A percentile compares a stretch with the other conserved stretches of the same genome.
Evolutionary conservation across 1,140 invertebrate species (phyloP).

Genomic region (Drosophila watanabei): DNA sequence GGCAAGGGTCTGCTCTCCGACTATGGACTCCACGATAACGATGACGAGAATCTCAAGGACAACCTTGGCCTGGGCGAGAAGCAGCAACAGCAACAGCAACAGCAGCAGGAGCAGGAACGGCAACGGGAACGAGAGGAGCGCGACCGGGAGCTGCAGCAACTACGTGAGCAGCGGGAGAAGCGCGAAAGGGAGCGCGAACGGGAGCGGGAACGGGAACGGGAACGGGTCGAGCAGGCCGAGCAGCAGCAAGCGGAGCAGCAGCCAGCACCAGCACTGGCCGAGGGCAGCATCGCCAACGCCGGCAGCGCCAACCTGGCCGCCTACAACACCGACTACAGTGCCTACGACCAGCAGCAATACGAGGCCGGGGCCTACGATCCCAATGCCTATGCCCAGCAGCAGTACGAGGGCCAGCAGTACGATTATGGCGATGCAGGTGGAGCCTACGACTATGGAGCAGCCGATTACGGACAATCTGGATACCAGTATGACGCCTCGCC

Average conservation of each 20-base stretch:
- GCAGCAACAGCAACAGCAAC: slow-evolving; percentile 62
- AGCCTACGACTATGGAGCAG: slow-evolving; percentile 55
- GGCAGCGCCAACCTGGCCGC: slow-evolving; percentile 67
- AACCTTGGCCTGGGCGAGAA: slow-evolving; percentile 84
- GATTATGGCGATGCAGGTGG: slow-evolving; percentile 57
- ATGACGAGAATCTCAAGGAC: slow-evolving; percentile 85
- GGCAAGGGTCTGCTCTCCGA: slow-evolving; percentile 43
- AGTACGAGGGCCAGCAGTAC: slow-evolving; percentile 76
- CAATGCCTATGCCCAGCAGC: slow-evolving; percentile 67
- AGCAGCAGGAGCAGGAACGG: slow-evolving; percentile 48
- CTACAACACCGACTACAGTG: slow-evolving; percentile 80
- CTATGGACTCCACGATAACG: slow-evolving; percentile 80
- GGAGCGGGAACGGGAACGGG: slow-evolving; percentile 36
- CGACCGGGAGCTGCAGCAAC: slow-evolving; percentile 60
- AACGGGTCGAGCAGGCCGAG: slow-evolving; percentile 43
- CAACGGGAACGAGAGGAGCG: slow-evolving; percentile 64
- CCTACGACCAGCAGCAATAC: slow-evolving; percentile 85
- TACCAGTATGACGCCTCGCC: slow-evolving; percentile 67
- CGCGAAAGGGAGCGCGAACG: slow-evolving; percentile 56
- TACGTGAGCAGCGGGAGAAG: slow-evolving; percentile 61
- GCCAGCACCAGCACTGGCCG: slow-evolving; percentile 23
- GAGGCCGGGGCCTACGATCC: slow-evolving; percentile 75
- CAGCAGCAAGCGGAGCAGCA: slow-evolving; percentile 57
- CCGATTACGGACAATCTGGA: slow-evolving; percentile 71
- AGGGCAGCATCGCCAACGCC: slow-evolving; percentile 47